These are phyloP conservation scores for Limanda limanda DNA, from an alignment of 2,113 vertebrate species.

Conservation along the genomic window DNA sequence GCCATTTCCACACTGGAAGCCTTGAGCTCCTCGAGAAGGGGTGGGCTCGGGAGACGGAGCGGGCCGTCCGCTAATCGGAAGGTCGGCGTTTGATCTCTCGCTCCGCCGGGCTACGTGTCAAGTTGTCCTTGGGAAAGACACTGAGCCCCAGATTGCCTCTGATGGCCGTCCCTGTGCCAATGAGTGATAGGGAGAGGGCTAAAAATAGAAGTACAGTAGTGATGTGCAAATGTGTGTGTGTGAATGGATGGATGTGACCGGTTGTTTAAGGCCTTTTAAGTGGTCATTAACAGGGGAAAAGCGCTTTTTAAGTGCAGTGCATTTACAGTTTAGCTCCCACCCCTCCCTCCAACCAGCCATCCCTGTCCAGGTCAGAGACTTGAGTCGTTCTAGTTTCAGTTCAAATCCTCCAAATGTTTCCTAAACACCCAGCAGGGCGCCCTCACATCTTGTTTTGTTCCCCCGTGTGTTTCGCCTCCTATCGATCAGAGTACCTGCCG, in stretches of 20 bases:
- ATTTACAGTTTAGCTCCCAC: too few relatives aligned
- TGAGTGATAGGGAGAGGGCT: neutral
- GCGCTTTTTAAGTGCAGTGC: neutral
- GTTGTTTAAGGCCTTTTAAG: neutral
- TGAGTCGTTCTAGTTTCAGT: constrained; percentile 2
- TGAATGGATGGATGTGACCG: neutral
- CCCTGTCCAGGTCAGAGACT: neutral
- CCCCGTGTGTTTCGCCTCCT: neutral
- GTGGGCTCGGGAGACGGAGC: neutral
- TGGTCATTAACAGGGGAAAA: neutral
- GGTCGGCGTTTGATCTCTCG: neutral
- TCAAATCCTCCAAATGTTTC: constrained; percentile 24
- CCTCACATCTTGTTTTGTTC: neutral
- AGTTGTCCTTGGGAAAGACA: neutral
- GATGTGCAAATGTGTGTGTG: neutral
- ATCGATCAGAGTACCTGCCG: constrained; percentile 46
- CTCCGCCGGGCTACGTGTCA: neutral
- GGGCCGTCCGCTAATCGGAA: too few relatives aligned
- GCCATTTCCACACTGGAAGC: neutral
- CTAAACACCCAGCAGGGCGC: constrained; percentile 1
- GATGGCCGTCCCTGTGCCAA: neutral
- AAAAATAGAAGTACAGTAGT: neutral
- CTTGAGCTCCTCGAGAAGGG: neutral
- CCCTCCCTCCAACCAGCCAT: neutral
- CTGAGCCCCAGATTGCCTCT: neutral